A percentile compares a stretch with the other conserved stretches of the same genome.
Evolutionary conservation across 2,888 invertebrate genomes (phyloP).

Genomic region (Drosophila testacea): DNA sequence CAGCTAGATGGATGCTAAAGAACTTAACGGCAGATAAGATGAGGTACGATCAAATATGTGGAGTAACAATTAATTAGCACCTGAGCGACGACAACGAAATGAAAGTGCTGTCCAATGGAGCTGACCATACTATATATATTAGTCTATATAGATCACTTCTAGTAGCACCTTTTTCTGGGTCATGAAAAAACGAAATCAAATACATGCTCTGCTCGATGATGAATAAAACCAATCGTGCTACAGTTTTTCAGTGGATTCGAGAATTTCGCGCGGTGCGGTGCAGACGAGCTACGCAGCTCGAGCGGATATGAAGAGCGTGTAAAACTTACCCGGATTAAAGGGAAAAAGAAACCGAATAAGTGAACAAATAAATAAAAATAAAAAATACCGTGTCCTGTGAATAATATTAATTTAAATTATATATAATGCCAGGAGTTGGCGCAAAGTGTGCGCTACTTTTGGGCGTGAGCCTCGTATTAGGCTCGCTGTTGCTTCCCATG

Average conservation of each 20-base stretch:
- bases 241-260: slow-evolving; percentile 49
- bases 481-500: slow-evolving; percentile 20
- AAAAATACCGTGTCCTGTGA: slow-evolving; percentile 50
- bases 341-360: background rate
- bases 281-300: slow-evolving; percentile 48
- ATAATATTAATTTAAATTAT: background rate
- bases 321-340: slow-evolving; percentile 13
- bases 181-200: slow-evolving; percentile 78
- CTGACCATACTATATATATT: slow-evolving; percentile 3
- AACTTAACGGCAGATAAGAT: slow-evolving; percentile 66
- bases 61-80: slow-evolving; percentile 78
- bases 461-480: slow-evolving; percentile 21
- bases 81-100: slow-evolving; percentile 62
- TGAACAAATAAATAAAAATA: background rate
- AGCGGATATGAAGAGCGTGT: slow-evolving; percentile 58
- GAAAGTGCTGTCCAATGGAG: slow-evolving; percentile 65
- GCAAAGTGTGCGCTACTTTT: slow-evolving; percentile 48
- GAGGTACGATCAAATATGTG: slow-evolving; percentile 55
- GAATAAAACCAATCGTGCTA: slow-evolving; percentile 66
- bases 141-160: slow-evolving; percentile 74
- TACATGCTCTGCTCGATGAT: slow-evolving; percentile 12
- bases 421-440: slow-evolving; percentile 49
- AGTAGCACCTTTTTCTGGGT: slow-evolving; percentile 76
- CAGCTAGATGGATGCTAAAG: slow-evolving; percentile 35
- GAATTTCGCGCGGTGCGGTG: slow-evolving; percentile 53